Conservation (phyloP, 1,140 invertebrate species). For the Gyrodactylus bullatarudis region DNA sequence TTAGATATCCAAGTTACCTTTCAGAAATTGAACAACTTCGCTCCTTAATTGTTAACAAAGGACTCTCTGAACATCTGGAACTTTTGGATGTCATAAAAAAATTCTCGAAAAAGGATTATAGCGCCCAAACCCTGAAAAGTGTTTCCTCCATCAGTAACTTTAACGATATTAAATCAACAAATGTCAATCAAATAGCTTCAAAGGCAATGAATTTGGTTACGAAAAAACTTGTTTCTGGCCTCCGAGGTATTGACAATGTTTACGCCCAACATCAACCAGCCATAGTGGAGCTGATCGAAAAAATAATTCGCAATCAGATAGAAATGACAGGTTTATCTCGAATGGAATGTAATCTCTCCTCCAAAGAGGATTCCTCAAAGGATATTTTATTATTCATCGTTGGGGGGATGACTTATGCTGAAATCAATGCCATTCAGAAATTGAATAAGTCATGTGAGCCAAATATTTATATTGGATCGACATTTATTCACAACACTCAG, state of each 20-base stretch:
- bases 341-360: conserved; percentile 28
- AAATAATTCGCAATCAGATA: conserved; percentile 44
- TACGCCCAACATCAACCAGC: conserved; percentile 71
- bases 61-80: background rate
- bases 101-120: background rate
- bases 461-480: background rate
- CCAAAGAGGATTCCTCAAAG: conserved; percentile 31
- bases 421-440: conserved; percentile 48
- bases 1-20: background rate
- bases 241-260: conserved; percentile 69
- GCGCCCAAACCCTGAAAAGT: background rate
- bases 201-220: conserved; percentile 10
- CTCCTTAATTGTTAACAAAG: background rate
- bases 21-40: background rate
- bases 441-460: conserved; percentile 25
- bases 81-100: background rate
- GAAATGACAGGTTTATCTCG: conserved; percentile 46
- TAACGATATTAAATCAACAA: background rate
- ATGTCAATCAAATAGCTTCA: conserved; percentile 2
- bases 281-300: conserved; percentile 46
- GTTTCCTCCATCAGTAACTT: background rate
- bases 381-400: conserved; percentile 74
- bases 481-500: background rate
- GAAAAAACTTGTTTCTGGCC: conserved; percentile 15
- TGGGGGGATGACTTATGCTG: conserved; percentile 83